Conservation (phyloP, 2,888 invertebrate species). For the Eledona agricola region DNA sequence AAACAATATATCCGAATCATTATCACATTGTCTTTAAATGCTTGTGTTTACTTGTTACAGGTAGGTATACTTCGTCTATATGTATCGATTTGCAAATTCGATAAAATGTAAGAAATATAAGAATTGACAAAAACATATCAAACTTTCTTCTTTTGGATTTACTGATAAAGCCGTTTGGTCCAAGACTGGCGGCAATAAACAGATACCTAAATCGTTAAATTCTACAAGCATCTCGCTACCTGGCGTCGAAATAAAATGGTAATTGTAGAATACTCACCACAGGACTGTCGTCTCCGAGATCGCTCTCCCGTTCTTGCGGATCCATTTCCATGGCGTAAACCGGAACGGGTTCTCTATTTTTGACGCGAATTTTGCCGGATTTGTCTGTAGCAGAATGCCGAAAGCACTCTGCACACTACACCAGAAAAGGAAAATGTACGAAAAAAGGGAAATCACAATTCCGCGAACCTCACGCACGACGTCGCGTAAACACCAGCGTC, state of each 20-base stretch:
- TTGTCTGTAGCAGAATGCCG: constrained; percentile 57
- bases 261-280: constrained; percentile 69
- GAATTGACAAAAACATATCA: too few species aligned
- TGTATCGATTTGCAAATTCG: too few species aligned
- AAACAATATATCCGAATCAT: too few species aligned
- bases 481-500: constrained; percentile 33
- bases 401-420: constrained; percentile 56
- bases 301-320: constrained; percentile 72
- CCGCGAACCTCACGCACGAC: constrained; percentile 33
- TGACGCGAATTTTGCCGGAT: constrained; percentile 84
- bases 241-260: background rate
- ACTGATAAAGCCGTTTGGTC: too few species aligned
- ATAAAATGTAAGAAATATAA: too few species aligned
- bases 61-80: too few species aligned
- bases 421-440: constrained; percentile 31
- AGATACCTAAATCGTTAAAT: too few species aligned
- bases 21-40: too few species aligned
- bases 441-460: constrained; percentile 12
- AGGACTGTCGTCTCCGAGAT: constrained; percentile 77
- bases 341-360: constrained; percentile 87
- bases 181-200: too few species aligned
- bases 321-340: constrained; percentile 82
- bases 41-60: too few species aligned
- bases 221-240: too few species aligned
- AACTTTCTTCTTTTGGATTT: too few species aligned